A percentile compares a stretch with the other conserved stretches of the same genome.
These are phyloP conservation scores for Drosophila ercepeae DNA, from an alignment of 1,140 invertebrate species.

Conservation along the genomic window DNA sequence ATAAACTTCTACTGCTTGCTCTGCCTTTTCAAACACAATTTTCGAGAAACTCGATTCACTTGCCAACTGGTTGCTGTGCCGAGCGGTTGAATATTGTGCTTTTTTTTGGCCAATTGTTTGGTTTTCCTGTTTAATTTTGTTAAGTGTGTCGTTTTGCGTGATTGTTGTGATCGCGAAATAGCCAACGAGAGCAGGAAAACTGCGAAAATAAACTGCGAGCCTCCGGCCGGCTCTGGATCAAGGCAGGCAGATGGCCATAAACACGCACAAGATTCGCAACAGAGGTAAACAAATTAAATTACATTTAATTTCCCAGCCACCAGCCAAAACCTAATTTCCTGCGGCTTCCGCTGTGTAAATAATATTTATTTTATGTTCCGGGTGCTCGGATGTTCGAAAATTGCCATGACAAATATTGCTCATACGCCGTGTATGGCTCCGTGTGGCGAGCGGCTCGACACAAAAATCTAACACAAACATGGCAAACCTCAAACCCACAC, in stretches of 20 bases:
- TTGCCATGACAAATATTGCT: constrained; percentile 7
- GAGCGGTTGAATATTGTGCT: constrained; percentile 38
- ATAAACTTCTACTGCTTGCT: constrained; percentile 12
- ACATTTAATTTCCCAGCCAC: constrained; percentile 27
- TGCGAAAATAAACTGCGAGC: too few species aligned
- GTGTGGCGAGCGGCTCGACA: neutral
- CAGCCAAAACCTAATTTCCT: constrained; percentile 1
- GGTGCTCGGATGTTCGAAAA: neutral
- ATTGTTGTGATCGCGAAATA: constrained; percentile 11
- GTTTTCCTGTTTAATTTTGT: neutral
- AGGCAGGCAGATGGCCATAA: constrained; percentile 10
- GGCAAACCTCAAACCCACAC: neutral
- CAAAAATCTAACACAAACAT: neutral
- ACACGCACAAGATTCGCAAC: neutral
- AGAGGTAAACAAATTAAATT: constrained; percentile 47
- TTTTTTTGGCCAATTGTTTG: neutral
- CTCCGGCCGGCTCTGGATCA: too few species aligned
- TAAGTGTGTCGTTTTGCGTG: neutral
- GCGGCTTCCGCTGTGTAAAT: constrained; percentile 18
- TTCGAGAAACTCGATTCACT: constrained; percentile 37
- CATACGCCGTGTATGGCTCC: constrained; percentile 15
- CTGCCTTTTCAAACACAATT: neutral
- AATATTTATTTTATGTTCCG: constrained; percentile 5
- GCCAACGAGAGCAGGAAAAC: neutral
- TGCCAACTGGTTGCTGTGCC: constrained; percentile 58